Percentiles rank a stretch among this genome's conserved stretches.
phyloP scores from a whole-genome alignment of 2,888 invertebrate species.

The Schizotus pectinicornis region DNA sequence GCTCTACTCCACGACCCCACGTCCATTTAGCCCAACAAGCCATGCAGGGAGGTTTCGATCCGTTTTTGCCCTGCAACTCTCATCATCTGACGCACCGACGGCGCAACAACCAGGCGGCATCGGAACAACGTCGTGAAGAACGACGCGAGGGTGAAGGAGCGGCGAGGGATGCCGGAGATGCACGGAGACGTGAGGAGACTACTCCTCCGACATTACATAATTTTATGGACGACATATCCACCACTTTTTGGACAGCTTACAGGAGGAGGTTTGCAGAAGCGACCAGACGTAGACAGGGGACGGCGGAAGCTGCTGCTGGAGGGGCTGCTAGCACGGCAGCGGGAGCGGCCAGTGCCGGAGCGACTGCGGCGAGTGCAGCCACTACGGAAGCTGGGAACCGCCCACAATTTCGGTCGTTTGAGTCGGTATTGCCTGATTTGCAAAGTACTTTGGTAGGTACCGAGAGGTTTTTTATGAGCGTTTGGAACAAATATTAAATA shows the following conservation, averaged over 20 bases:
- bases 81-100: constrained; percentile 64
- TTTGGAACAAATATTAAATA: not conserved
- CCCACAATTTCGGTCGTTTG: constrained; percentile 1
- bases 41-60: constrained; percentile 66
- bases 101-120: constrained; percentile 26
- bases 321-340: no score
- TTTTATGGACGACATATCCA: no score
- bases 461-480: not conserved
- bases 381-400: no score
- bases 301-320: no score
- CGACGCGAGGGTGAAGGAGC: not conserved
- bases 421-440: constrained; percentile 31
- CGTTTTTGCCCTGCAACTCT: constrained; percentile 74
- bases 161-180: no score
- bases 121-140: not conserved
- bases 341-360: not conserved
- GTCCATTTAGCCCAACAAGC: constrained; percentile 68
- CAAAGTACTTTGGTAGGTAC: constrained; percentile 38
- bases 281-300: no score
- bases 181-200: no score
- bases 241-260: no score
- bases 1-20: constrained; percentile 72
- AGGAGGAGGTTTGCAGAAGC: no score
- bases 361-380: not conserved
- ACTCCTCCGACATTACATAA: no score